A percentile compares a stretch with the other conserved stretches of the same genome.
phyloP scores from a whole-genome alignment of 1,140 invertebrate species.

The Platorchestia sp. region DNA sequence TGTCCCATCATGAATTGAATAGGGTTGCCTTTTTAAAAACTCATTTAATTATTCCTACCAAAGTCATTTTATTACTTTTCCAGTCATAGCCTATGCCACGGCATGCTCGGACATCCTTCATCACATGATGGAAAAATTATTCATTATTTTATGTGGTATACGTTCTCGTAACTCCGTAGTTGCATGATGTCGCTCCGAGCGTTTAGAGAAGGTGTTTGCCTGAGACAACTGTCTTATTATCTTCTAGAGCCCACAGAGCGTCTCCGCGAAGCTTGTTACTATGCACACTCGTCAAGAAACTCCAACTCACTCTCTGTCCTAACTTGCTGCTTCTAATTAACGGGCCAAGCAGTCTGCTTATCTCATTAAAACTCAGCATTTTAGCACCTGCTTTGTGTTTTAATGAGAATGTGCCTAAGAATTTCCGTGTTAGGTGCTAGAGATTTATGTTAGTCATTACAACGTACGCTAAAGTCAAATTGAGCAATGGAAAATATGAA shows the following conservation, averaged over 20 bases:
- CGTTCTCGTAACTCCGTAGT: neutral
- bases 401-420: neutral
- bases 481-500: neutral
- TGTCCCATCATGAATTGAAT: no score
- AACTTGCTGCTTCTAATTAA: neutral
- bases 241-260: neutral
- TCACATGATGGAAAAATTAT: neutral
- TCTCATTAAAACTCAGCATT: neutral
- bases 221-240: neutral
- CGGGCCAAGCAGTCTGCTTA: neutral
- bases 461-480: neutral
- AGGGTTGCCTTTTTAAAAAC: no score
- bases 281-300: neutral
- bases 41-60: no score
- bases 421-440: neutral
- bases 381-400: neutral
- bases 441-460: neutral
- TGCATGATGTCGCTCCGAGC: neutral
- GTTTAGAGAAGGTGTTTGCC: neutral
- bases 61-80: no score
- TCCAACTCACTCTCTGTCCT: neutral
- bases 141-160: neutral
- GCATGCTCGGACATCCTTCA: neutral
- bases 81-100: neutral
- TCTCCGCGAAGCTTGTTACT: neutral